phyloP scores from a whole-genome alignment of 2,797 vertebrate genomes.

The Pyrocephalus nanus region DNA sequence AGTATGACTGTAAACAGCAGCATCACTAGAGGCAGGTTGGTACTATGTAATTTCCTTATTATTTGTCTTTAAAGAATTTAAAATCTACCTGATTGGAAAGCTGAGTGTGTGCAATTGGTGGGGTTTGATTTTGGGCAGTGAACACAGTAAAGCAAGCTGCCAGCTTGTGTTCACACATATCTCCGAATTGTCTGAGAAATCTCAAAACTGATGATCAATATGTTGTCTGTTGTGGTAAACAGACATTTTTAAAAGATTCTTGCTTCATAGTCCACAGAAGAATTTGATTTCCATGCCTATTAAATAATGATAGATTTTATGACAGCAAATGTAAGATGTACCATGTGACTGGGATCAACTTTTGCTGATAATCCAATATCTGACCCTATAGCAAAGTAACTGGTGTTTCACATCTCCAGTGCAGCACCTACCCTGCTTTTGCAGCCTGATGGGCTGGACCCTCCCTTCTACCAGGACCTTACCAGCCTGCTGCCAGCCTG shows the following conservation, averaged over 20 bases:
- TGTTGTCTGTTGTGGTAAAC: slow-evolving; percentile 39
- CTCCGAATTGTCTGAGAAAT: background rate
- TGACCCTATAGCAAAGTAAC: background rate
- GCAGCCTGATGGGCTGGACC: background rate
- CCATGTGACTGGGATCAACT: slow-evolving; percentile 37
- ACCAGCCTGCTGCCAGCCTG: background rate
- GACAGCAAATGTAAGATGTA: slow-evolving; percentile 55
- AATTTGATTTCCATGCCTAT: slow-evolving; percentile 60
- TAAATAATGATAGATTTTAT: slow-evolving; percentile 72
- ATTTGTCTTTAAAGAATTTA: background rate
- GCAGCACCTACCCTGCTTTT: background rate
- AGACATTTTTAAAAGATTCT: slow-evolving; percentile 33
- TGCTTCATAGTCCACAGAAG: slow-evolving; percentile 33
- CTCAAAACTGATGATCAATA: slow-evolving; percentile 44
- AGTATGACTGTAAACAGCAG: background rate
- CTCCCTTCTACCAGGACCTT: background rate
- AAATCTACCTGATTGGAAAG: background rate
- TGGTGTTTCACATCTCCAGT: background rate
- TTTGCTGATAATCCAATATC: slow-evolving; percentile 52
- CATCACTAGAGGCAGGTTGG: background rate
- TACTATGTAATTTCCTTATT: background rate
- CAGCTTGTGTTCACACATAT: background rate
- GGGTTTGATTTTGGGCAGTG: background rate
- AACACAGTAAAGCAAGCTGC: background rate
- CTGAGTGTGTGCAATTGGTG: background rate